A percentile compares a stretch with the other conserved stretches of the same genome.
These are phyloP conservation scores for Amiota mariae DNA, from an alignment of 2,888 invertebrate genomes.

Conservation along the genomic window DNA sequence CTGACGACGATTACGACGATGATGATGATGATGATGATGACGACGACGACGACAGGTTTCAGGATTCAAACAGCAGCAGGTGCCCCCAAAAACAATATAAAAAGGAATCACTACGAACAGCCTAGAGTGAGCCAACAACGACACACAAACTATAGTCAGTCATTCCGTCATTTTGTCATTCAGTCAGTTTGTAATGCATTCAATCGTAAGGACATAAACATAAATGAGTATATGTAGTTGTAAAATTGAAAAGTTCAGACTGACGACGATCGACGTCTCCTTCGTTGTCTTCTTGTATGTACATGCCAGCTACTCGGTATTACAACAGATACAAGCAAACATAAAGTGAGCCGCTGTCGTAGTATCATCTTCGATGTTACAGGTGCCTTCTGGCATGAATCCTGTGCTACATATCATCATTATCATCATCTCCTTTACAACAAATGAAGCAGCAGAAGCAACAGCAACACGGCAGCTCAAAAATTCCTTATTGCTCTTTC, in stretches of 20 bases:
- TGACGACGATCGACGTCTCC: neutral
- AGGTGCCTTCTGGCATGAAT: constrained; percentile 57
- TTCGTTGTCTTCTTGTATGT: constrained; percentile 18
- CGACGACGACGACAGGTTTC: constrained; percentile 57
- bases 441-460: constrained; percentile 13
- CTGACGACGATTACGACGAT: constrained; percentile 15
- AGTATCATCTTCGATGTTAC: constrained; percentile 42
- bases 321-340: constrained; percentile 16
- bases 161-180: too few relatives aligned
- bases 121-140: neutral
- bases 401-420: constrained; percentile 29
- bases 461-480: neutral
- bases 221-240: constrained; percentile 60
- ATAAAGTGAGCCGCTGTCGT: too few relatives aligned
- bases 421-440: constrained; percentile 22
- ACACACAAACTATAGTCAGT: too few relatives aligned
- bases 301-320: neutral
- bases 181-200: constrained; percentile 30
- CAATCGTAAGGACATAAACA: constrained; percentile 66
- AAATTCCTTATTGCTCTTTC: constrained; percentile 39
- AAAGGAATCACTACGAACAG: constrained; percentile 53
- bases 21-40: constrained; percentile 30
- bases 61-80: constrained; percentile 55
- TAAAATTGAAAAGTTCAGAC: constrained; percentile 53
- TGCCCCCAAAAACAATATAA: constrained; percentile 43